Percentiles rank a stretch among this genome's conserved stretches.
Evolutionary conservation across 2,797 vertebrate genomes (phyloP).

Genomic region (Syndactyla subalaris): DNA sequence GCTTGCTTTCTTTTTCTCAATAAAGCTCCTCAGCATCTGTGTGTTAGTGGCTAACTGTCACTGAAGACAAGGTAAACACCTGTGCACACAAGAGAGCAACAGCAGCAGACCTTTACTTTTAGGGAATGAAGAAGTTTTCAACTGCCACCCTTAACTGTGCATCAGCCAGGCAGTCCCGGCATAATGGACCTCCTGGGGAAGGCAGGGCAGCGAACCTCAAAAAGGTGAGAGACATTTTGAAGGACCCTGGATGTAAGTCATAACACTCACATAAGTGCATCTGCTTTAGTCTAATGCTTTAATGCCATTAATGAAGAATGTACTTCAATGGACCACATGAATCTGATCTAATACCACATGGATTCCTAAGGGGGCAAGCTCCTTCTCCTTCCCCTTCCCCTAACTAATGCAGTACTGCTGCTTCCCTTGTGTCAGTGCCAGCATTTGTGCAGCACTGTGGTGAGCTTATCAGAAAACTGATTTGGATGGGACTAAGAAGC

Average conservation of each 20-base stretch:
- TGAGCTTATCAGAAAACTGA: neutral
- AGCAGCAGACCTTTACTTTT: neutral
- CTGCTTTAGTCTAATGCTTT: neutral
- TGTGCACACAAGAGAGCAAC: neutral
- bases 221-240: neutral
- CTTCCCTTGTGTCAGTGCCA: neutral
- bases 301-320: neutral
- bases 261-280: neutral
- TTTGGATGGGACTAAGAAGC: neutral
- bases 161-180: neutral
- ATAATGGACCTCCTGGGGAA: neutral
- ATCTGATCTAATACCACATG: neutral
- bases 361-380: neutral
- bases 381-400: neutral
- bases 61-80: neutral
- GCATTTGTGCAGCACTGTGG: neutral
- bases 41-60: neutral
- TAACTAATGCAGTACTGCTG: neutral
- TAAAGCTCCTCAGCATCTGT: neutral
- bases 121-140: neutral
- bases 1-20: neutral
- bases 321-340: neutral
- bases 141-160: neutral
- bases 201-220: neutral
- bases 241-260: neutral